Conservation (phyloP, 2,113 vertebrate species). For the Scomber scombrus region DNA sequence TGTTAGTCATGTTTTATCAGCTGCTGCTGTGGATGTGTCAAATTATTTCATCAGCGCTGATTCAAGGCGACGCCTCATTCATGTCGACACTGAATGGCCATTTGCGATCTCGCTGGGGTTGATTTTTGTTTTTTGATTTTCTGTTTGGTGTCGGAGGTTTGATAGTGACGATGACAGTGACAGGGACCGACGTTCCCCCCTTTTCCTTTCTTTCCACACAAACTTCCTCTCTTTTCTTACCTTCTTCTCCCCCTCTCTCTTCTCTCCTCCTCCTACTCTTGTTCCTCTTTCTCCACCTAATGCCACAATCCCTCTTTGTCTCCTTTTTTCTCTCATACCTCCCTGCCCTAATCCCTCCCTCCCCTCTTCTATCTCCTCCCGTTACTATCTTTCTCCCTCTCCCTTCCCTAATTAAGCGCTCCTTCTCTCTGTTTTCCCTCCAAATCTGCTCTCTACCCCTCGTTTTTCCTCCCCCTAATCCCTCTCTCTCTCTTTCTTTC, state of each 20-base stretch:
- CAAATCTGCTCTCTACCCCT: constrained; percentile 49
- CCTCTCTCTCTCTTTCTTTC: constrained; percentile 11
- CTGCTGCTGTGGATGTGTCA: constrained; percentile 20
- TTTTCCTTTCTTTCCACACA: neutral
- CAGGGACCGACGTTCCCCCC: neutral
- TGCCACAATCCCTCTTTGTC: constrained; percentile 43
- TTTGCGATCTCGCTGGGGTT: neutral
- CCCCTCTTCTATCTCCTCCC: neutral
- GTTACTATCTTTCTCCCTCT: constrained; percentile 18
- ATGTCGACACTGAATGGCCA: constrained; percentile 14
- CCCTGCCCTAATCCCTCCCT: constrained; percentile 59
- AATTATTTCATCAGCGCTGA: constrained; percentile 37
- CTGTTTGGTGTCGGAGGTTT: constrained; percentile 35
- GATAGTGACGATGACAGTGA: constrained; percentile 5
- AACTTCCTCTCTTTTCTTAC: neutral
- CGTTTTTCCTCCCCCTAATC: constrained; percentile 33
- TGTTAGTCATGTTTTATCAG: constrained; percentile 39
- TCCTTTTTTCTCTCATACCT: constrained; percentile 28
- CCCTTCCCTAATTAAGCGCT: constrained; percentile 59
- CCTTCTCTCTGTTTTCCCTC: constrained; percentile 31
- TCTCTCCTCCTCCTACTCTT: constrained; percentile 26
- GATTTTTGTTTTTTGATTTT: constrained; percentile 37
- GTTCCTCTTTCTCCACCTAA: constrained; percentile 29
- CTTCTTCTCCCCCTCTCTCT: constrained; percentile 30
- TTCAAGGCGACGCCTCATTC: constrained; percentile 31